Base-by-base conservation (phyloP, 2,797 vertebrate species). In the Pipistrellus nathusii region DNA sequence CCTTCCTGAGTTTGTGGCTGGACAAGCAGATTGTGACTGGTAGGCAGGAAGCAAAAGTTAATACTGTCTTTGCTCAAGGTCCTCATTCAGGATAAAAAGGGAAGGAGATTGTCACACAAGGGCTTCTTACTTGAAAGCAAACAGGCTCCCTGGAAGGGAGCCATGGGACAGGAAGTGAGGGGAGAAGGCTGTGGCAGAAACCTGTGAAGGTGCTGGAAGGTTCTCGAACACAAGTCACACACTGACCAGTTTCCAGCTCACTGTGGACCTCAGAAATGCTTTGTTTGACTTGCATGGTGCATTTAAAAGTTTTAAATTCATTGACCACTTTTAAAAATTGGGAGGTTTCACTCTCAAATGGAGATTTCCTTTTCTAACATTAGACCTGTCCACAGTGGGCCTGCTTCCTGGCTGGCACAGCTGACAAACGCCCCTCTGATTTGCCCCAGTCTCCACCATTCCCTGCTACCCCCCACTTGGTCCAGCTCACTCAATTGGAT, bases 1-100 rank as follows among this genome's bases (percentile, higher is more conserved):
- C 14, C 83, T 89, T 87, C 82, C 78, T 13, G 81, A 8, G 57
- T 64, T 91, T 94, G 90, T 73, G 84, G 51, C 82, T 95, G 84
- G 95, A 27, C 20, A 30, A 82, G 72, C 83, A 69, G 53, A 32
- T 12, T 0, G 69, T 78, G 53, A 62, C 51, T 27, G 46, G 44
- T 4, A 11, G 30, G 6, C 4, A 69, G 88, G 69, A 91, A 59
- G 62, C 72, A 46, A 13, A 72, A 86, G 84, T 75, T 21, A 78
- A 75, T 10, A 30, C 15, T 94, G 4, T 35, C 92, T 66, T 48
- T 6, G n/a, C 23, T 20, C 27, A 35, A 66, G 35, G 73, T 18
- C 62, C 62, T 46, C 21, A 0, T 38, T 44, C 68, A 44, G 82
- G n/a, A 59, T 0, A 35, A 69, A 76, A 48, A 55, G 17, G 2